phyloP scores from a whole-genome alignment of 2,797 vertebrate species.

The Sandelia bainsii region DNA sequence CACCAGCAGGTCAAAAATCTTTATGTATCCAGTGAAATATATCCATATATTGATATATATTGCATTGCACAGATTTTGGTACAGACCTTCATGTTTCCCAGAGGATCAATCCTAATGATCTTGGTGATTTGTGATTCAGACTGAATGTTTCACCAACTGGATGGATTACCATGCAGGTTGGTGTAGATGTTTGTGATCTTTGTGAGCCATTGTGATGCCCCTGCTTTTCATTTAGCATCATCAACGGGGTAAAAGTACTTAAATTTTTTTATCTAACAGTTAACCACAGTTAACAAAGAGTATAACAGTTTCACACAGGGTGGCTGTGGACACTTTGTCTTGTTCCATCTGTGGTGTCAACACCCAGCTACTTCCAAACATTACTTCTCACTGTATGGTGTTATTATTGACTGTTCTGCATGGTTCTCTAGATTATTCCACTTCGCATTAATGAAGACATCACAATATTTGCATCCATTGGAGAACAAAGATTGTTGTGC shows the following conservation, averaged over 20 bases:
- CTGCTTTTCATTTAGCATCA: background rate
- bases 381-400: background rate
- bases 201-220: background rate
- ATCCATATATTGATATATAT: background rate
- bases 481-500: no score
- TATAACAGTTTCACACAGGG: background rate
- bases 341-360: background rate
- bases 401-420: background rate
- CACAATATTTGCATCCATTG: background rate
- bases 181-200: background rate
- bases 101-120: background rate
- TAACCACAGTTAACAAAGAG: background rate
- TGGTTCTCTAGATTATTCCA: background rate
- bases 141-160: no score
- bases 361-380: background rate
- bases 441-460: background rate
- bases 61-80: background rate
- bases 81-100: background rate
- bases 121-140: background rate
- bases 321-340: conserved; percentile 1
- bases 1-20: background rate
- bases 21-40: background rate
- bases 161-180: background rate
- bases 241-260: background rate
- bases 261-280: background rate